Percentiles rank a stretch among this genome's conserved stretches.
These are phyloP conservation scores for Drosophila anomelani DNA, from an alignment of 2,888 invertebrate genomes.

Conservation along the genomic window DNA sequence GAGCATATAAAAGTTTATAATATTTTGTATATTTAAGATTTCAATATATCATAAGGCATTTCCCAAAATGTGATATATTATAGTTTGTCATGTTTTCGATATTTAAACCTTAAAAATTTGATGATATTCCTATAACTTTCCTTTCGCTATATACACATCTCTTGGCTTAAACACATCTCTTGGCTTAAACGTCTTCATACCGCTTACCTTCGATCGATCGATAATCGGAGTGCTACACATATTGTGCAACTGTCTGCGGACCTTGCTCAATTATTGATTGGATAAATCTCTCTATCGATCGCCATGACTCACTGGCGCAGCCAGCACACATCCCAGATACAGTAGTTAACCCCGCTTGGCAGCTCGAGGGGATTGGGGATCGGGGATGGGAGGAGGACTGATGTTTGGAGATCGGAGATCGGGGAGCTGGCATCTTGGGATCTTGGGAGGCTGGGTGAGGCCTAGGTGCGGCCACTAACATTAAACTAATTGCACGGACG, in stretches of 20 bases:
- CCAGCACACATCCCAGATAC: slow-evolving; percentile 10
- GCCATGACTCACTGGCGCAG: slow-evolving; percentile 29
- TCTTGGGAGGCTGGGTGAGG: slow-evolving; percentile 33
- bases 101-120: neutral
- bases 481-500: slow-evolving; percentile 64
- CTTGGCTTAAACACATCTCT: neutral
- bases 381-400: neutral
- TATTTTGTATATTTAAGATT: too few species aligned
- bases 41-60: too few species aligned
- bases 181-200: neutral
- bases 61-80: too few species aligned
- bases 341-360: slow-evolving; percentile 14
- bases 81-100: too few species aligned
- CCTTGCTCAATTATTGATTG: slow-evolving; percentile 36
- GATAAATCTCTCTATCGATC: slow-evolving; percentile 24
- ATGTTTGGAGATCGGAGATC: neutral
- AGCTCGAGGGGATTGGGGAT: neutral
- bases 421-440: slow-evolving; percentile 20
- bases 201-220: neutral
- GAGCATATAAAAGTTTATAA: too few species aligned
- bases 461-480: slow-evolving; percentile 61
- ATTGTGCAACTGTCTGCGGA: slow-evolving; percentile 27
- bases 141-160: too few species aligned
- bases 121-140: too few species aligned
- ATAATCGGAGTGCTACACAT: slow-evolving; percentile 3